Evolutionary conservation across 2,797 vertebrate genomes (phyloP).

Genomic region (Melanotaenia maccullochi): DNA sequence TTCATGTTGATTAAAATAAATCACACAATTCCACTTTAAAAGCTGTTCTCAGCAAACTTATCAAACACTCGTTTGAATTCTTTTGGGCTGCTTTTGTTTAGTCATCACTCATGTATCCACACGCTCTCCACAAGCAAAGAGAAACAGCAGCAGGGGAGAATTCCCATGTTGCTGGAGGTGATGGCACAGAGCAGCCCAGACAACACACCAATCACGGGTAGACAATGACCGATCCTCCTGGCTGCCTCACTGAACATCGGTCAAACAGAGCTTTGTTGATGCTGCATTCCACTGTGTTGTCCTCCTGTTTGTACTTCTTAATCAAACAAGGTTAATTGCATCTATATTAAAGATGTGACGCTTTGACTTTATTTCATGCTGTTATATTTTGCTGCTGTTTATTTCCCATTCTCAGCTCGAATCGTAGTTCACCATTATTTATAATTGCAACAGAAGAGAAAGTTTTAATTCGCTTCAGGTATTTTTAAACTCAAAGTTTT

Average conservation of each 20-base stretch:
- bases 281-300: constrained; percentile 68
- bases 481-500: not conserved
- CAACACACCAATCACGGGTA: constrained; percentile 72
- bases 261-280: constrained; percentile 76
- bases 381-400: not conserved
- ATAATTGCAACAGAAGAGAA: not conserved
- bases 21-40: not conserved
- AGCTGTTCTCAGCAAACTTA: constrained; percentile 46
- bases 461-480: not conserved
- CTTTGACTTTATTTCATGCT: not conserved
- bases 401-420: not conserved
- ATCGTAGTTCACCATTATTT: not conserved
- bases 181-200: constrained; percentile 67
- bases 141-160: constrained; percentile 72
- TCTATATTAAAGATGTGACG: constrained; percentile 27
- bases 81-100: constrained; percentile 60
- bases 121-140: constrained; percentile 56
- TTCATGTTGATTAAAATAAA: not conserved
- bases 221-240: constrained; percentile 75
- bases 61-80: constrained; percentile 45
- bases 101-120: constrained; percentile 67
- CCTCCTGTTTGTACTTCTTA: constrained; percentile 27
- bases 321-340: constrained; percentile 44
- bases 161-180: constrained; percentile 74
- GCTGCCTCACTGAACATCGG: constrained; percentile 77